Evolutionary conservation across 2,888 invertebrate genomes (phyloP), one percentile per base, ranked within the genome.

Genomic region (Eilema caniola): DNA sequence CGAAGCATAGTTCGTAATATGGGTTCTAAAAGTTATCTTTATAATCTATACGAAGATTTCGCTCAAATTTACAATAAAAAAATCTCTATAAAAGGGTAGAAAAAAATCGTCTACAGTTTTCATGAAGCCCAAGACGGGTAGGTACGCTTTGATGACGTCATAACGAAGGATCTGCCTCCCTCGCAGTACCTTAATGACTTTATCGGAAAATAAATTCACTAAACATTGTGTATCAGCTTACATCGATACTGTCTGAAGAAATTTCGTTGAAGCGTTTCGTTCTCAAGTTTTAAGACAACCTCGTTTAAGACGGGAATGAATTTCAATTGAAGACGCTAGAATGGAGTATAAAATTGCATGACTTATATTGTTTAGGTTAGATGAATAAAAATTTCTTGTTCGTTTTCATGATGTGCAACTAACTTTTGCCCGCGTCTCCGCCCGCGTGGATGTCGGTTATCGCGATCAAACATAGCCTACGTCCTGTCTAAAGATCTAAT

Each of bases 201-300:
- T 80, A 74, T 78, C 69, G 67, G 66, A n/a, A 69, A 70, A 77
- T 62, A 69, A 70, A 77, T 62, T 60, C 37, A 56, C 59, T 56
- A n/a, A 59, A 59, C 37, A 63, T 69, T 69, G 62, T 69, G 11
- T n/a, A 57, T 31, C 11, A 62, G 16, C 20, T 62, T 37, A 33
- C 53, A 53, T 56, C 53, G 64, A 64, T 53, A 62, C 24, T 41
- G 37, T 62, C 33, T 24, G 53, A n/a, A 24, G 20, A 14, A 8
- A 33, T 33, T 31, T n/a, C 53, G n/a, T 23, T 65, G 31, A 65
- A 65, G 28, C 2, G 0, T 65, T 65, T 31, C 31, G n/a, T 53
- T 65, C 28, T 11, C 14, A 7, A 28, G 23, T 28, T 53, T 65
- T n/a, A 28, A n/a, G 12, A 28, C 12, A 64, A 53, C 53, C 28